Base-by-base conservation (phyloP, 2,888 invertebrate species). In the Eilema sororculum region DNA sequence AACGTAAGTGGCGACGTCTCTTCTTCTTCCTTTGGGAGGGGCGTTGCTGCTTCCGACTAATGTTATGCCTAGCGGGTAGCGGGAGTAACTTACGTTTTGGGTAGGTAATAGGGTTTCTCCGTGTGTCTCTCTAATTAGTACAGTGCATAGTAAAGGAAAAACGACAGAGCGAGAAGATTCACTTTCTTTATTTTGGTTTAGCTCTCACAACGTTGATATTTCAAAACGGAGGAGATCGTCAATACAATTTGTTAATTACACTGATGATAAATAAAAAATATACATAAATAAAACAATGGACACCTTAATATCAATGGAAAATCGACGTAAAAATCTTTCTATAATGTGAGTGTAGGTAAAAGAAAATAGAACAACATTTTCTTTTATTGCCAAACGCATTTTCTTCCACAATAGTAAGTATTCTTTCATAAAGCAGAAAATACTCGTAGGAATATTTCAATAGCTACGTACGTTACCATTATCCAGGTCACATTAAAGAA, bases 401-500 rank as follows among this genome's bases (percentile, higher is more conserved):
- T 16, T 41, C 9, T 37, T 16, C 2, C 24, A 62, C 9, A 24
- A 16, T 57, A 22, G 56, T 65, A 37, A 56, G 30, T n/a, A 58
- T 57, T 24, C 9, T 24, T 20, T 13, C 24, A 58, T 24, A 65
- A 65, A 58, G 8, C 10, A 57, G 37, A 62, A 61, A 37, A 24
- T 33, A n/a, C 60, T 46, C 30, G 33, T 33, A 28, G 24, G 25
- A 62, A 68, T 37, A 37, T 76, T 72, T 65, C 33, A 67, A 67
- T 68, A 62, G n/a, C 56, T 30, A 33, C 37, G 33, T 52, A 65
- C 56, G 61, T 67, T 66, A 41, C 20, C 46, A 20, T 46, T 46
- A 46, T 65, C 22, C 58, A 76, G 46, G 64, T 67, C 59, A 68
- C 77, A 69, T 78, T 77, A 74, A 72, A 77, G 74, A 68, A 73